Base-by-base conservation (phyloP, 2,888 invertebrate species). In the Colletes collaris region DNA sequence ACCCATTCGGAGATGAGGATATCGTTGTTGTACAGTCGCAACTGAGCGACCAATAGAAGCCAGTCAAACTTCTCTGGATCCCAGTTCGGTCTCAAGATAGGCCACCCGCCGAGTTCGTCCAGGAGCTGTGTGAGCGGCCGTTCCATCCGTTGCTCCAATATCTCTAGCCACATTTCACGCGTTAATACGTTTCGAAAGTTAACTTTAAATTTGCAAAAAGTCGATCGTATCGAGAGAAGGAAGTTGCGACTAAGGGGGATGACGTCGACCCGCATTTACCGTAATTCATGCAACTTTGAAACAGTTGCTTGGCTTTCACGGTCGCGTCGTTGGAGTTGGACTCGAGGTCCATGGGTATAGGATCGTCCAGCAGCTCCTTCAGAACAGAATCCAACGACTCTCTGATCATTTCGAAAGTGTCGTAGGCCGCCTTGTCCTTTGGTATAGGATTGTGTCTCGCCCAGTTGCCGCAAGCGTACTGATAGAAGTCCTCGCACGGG, bases 391-490 rank as follows among this genome's bases (percentile, higher is more conserved):
- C 96, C 62, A 97, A 93, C 86, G 97, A 97, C 93, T 98, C 97
- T 86, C 97, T 94, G 6, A 98, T 93, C 94, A 97, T 97, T 93
- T 97, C 97, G 92, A 98, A 98, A 0, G 97, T 98, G 87, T 98
- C 98, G 92, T 97, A 98, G 4, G 96, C 96, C 6, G 97, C 96
- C 93, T 97, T 97, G 89, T 98, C 98, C 66, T 97, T 96, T 2
- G 98, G 98, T 89, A 98, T 97, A 0, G 97, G 97, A 93, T 98
- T 97, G 56, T 96, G 94, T 66, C 95, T 95, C 49, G 96, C 95
- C 98, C 98, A 98, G 88, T 97, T 97, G 0, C 98, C 98, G 91
- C 96, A 98, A 0, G 97, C 96, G 88, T 96, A 98, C 88, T 96
- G 96, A 91, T 97, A 97, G 91, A 97, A 97, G 90, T 97, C 97